Evolutionary conservation across 2,797 vertebrate species (phyloP).

Genomic region (Morus bassanus): DNA sequence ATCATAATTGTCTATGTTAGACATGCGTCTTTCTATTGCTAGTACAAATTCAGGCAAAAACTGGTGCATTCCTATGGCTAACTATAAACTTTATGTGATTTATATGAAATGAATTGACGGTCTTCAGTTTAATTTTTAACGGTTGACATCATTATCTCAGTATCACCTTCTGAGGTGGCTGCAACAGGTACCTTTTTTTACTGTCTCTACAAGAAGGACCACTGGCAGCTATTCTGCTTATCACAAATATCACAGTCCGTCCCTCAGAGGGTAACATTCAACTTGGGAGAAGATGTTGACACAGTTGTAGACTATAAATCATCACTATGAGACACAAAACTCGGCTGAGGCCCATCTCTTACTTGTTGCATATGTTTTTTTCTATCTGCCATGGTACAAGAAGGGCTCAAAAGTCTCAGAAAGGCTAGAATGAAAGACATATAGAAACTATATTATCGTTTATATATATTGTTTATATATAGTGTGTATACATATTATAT

Average conservation of each 20-base stretch:
- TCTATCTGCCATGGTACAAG: background rate
- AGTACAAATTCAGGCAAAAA: background rate
- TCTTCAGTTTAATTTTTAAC: background rate
- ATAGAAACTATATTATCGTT: background rate
- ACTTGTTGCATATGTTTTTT: background rate
- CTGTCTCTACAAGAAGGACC: background rate
- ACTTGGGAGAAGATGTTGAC: background rate
- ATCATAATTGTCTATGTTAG: background rate
- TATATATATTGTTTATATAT: background rate
- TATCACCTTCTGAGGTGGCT: background rate
- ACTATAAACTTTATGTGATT: background rate
- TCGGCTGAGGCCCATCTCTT: background rate
- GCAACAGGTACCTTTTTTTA: background rate
- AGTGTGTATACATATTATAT: no score
- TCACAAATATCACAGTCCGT: background rate
- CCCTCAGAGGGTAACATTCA: background rate
- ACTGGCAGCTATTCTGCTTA: background rate
- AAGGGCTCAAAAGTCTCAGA: background rate
- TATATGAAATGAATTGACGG: background rate
- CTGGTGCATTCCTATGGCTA: background rate
- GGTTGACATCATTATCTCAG: accelerated
- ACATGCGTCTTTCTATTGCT: background rate
- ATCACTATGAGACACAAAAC: background rate
- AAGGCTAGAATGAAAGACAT: background rate
- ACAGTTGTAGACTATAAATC: background rate